Evolutionary conservation across 2,113 vertebrate species (phyloP).

Genomic region (Puma concolor): DNA sequence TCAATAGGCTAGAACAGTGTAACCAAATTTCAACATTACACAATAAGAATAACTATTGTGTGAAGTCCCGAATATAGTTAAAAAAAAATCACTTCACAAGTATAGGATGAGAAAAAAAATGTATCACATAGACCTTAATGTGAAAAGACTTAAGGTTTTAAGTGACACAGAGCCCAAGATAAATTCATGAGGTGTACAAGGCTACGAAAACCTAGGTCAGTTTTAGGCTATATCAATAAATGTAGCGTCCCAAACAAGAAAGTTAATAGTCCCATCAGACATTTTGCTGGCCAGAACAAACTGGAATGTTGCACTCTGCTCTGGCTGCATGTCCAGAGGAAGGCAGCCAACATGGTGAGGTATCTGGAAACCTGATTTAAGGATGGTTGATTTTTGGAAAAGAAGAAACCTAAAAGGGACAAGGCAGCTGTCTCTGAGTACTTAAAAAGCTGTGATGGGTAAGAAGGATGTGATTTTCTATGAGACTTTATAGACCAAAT

Average conservation of each 20-base stretch:
- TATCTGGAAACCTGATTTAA: constrained; percentile 66
- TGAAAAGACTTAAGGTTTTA: constrained; percentile 24
- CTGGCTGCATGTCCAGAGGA: constrained; percentile 15
- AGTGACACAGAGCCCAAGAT: not conserved
- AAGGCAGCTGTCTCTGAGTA: constrained; percentile 39
- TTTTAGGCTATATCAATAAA: constrained; percentile 66
- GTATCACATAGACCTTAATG: not conserved
- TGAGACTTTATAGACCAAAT: constrained; percentile 40
- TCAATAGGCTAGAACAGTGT: not conserved
- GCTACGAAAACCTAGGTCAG: constrained; percentile 44
- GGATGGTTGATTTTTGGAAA: constrained; percentile 7
- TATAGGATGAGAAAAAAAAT: not conserved
- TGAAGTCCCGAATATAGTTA: not conserved
- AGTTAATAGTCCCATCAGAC: constrained; percentile 66
- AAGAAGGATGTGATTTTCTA: constrained; percentile 35
- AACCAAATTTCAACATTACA: not conserved
- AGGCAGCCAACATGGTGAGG: constrained; percentile 51
- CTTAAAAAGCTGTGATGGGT: not conserved
- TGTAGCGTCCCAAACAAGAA: constrained; percentile 17
- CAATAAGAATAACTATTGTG: not conserved
- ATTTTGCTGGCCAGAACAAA: constrained; percentile 65
- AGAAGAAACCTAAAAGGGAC: constrained; percentile 16
- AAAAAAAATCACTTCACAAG: not conserved
- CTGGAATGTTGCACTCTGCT: constrained; percentile 30
- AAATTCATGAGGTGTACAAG: constrained; percentile 44